Evolutionary conservation across 2,113 vertebrate species (phyloP), one percentile per base, ranked within the genome.

Genomic region (Perca fluviatilis): DNA sequence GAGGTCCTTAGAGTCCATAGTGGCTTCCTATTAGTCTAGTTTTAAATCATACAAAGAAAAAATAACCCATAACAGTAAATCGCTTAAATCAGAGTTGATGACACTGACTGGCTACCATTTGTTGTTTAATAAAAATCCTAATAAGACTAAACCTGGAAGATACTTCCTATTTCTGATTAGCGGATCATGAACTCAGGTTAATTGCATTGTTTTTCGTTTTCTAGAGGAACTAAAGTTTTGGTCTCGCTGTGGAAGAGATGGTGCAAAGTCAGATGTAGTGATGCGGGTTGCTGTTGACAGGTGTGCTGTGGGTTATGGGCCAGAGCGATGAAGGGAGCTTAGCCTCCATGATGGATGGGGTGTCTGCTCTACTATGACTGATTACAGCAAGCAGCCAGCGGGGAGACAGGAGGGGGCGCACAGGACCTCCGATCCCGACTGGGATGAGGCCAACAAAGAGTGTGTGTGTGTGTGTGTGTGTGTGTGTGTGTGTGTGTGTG

Each of bases 301-400:
- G 81, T 80, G 71, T 70, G 74, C 80, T 84, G 46, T 76, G 43
- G 86, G 77, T 88, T 90, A 65, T 13, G 58, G 83, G 86, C 76
- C 88, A 74, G 71, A 77, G 83, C 40, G 25, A 87, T 91, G 91
- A 92, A 83, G 82, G 89, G 73, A 86, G 78, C 90, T 89, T 86
- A 86, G 89, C 87, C 83, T 50, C 77, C 36, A 7, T 92, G 89
- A 93, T 93, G 90, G 86, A 93, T 93, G 88, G 70, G 33, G 70
- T 88, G 88, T 87, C 86, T 40, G 64, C 84, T 82, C 70, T 11
- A 54, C 85, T 84, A 71, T 94, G 90, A 94, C 85, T 90, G 90
- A 93, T 92, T 91, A 91, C 88, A 92, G 85, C 79, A 76, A 85
- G 82, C 75, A 89, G 83, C 82, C 86, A 86, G 80, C 65, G 2